Evolutionary conservation across 2,888 invertebrate species (phyloP).

Genomic region (Neria commutata): DNA sequence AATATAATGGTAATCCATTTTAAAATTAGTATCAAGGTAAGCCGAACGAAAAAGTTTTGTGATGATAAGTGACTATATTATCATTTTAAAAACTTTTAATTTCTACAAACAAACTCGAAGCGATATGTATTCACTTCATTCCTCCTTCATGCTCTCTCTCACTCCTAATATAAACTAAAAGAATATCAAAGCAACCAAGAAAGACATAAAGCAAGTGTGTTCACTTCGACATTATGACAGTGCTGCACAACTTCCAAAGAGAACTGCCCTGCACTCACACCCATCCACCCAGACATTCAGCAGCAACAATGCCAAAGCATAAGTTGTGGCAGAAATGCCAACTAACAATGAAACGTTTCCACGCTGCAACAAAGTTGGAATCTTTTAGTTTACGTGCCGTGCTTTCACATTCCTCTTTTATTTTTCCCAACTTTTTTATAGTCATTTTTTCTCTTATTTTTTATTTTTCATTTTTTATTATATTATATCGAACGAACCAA

Average conservation of each 20-base stretch:
- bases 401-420: slow-evolving; percentile 24
- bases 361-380: slow-evolving; percentile 43
- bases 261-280: not conserved
- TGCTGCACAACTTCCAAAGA: not conserved
- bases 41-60: no score
- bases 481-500: slow-evolving; percentile 58
- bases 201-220: no score
- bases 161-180: no score
- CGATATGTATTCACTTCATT: no score
- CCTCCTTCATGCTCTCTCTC: no score
- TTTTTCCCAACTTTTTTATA: slow-evolving; percentile 24
- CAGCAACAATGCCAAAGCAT: not conserved
- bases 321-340: slow-evolving; percentile 16
- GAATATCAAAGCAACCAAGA: no score
- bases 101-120: no score
- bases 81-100: no score
- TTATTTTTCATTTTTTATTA: slow-evolving; percentile 48
- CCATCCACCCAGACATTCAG: not conserved
- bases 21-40: no score
- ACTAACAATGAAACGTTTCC: slow-evolving; percentile 30
- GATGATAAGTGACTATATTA: no score
- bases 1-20: no score
- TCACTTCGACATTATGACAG: not conserved
- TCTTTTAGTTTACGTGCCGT: slow-evolving; percentile 18
- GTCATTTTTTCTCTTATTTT: slow-evolving; percentile 17